Conservation (phyloP, 2,888 invertebrate species). For the Rhamnusium bicolor region DNA sequence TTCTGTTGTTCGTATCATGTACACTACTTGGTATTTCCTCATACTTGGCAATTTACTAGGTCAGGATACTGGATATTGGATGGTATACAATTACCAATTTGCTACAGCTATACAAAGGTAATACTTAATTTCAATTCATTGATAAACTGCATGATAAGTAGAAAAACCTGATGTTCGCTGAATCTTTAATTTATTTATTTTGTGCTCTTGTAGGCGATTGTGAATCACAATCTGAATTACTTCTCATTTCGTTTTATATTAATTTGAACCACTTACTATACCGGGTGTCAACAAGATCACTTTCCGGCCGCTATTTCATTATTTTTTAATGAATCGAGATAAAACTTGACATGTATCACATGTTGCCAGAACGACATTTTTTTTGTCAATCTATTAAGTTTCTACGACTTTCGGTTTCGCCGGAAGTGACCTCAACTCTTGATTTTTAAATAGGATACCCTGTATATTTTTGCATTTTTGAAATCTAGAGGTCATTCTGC, state of each 20-base stretch:
- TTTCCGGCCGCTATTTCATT: too few species aligned
- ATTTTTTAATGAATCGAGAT: too few species aligned
- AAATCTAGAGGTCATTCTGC: too few species aligned
- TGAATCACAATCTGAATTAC: background rate
- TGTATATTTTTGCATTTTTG: too few species aligned
- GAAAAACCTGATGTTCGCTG: background rate
- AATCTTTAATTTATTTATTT: slow-evolving; percentile 3
- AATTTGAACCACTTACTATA: background rate
- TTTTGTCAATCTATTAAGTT: too few species aligned
- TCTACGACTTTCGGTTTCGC: too few species aligned
- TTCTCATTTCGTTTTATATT: background rate
- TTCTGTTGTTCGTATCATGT: slow-evolving; percentile 40
- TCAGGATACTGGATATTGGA: slow-evolving; percentile 26
- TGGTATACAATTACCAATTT: slow-evolving; percentile 26
- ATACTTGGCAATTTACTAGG: slow-evolving; percentile 31
- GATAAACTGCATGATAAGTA: slow-evolving; percentile 8
- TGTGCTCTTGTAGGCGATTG: slow-evolving; percentile 5
- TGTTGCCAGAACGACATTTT: too few species aligned
- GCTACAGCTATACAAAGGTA: background rate
- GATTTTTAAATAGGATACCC: too few species aligned
- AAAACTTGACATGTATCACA: too few species aligned
- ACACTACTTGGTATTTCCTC: slow-evolving; percentile 40
- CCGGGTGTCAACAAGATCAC: too few species aligned
- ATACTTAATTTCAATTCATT: slow-evolving; percentile 4
- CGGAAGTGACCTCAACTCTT: too few species aligned